Conservation (phyloP, 1,140 invertebrate genomes). For the Bombus waltoni region DNA sequence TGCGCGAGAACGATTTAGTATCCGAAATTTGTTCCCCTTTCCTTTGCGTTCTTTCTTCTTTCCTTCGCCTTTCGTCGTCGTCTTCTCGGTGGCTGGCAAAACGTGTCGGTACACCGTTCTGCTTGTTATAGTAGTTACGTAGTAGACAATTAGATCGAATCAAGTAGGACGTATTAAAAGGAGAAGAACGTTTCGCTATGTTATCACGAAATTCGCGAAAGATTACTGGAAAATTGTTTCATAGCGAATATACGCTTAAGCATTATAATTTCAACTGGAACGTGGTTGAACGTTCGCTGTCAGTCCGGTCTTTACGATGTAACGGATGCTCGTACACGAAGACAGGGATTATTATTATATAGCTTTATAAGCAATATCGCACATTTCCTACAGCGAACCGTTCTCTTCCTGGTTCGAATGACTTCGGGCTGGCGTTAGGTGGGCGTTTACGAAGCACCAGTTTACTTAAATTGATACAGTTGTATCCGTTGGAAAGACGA, state of each 20-base stretch:
- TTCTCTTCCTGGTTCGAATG: slow-evolving; percentile 24
- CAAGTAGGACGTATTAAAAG: too few relatives aligned
- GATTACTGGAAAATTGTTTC: too few relatives aligned
- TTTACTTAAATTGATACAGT: slow-evolving; percentile 46
- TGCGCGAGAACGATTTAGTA: background rate
- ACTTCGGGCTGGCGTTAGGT: slow-evolving; percentile 23
- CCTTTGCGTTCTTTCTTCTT: background rate
- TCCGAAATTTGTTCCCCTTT: too few relatives aligned
- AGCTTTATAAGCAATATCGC: slow-evolving; percentile 1
- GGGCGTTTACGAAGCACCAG: slow-evolving; percentile 44
- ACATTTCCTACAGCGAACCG: slow-evolving; percentile 8
- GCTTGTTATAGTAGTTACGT: too few relatives aligned
- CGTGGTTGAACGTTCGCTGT: background rate
- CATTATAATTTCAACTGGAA: background rate
- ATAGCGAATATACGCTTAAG: background rate
- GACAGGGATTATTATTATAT: background rate
- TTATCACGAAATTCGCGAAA: too few relatives aligned
- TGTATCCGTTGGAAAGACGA: slow-evolving; percentile 10
- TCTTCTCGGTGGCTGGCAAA: background rate
- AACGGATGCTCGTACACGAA: background rate
- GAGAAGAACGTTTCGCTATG: too few relatives aligned
- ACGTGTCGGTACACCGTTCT: too few relatives aligned
- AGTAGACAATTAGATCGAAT: too few relatives aligned
- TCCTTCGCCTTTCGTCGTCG: background rate
- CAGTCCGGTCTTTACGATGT: background rate